Conservation (phyloP, 2,888 invertebrate species). For the Neuroscelio doddi region DNA sequence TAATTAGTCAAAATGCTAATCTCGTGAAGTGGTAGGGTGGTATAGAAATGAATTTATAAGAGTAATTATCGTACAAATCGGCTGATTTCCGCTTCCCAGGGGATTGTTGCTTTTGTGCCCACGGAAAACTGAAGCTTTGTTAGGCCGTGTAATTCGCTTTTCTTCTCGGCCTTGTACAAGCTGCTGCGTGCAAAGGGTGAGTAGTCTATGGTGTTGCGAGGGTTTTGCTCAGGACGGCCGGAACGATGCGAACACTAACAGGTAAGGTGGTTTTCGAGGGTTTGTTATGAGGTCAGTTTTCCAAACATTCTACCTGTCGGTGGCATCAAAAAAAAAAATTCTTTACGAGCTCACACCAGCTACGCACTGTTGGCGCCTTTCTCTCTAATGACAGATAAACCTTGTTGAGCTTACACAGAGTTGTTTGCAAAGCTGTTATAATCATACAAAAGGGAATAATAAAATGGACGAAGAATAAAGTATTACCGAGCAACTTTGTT, state of each 20-base stretch:
- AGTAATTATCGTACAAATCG: conserved; percentile 41
- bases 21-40: too few relatives aligned
- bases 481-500: too few relatives aligned
- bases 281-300: conserved; percentile 33
- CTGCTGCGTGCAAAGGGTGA: conserved; percentile 17
- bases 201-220: conserved; percentile 1
- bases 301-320: conserved; percentile 34
- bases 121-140: conserved; percentile 36
- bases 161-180: too few relatives aligned
- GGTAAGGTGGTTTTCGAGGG: conserved; percentile 33
- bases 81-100: conserved; percentile 19
- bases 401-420: not conserved
- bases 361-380: conserved; percentile 7
- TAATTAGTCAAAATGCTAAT: too few relatives aligned
- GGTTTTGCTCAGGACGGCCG: conserved; percentile 25
- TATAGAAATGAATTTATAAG: conserved; percentile 43
- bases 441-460: not conserved
- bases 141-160: conserved; percentile 35
- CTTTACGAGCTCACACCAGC: not conserved
- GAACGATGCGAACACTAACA: conserved; percentile 8
- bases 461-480: too few relatives aligned
- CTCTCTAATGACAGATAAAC: conserved; percentile 4
- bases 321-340: conserved; percentile 24
- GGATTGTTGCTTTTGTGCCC: conserved; percentile 32
- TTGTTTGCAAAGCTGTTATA: not conserved